Conservation (phyloP, 2,888 invertebrate species). For the Himalopsyche tibetana region DNA sequence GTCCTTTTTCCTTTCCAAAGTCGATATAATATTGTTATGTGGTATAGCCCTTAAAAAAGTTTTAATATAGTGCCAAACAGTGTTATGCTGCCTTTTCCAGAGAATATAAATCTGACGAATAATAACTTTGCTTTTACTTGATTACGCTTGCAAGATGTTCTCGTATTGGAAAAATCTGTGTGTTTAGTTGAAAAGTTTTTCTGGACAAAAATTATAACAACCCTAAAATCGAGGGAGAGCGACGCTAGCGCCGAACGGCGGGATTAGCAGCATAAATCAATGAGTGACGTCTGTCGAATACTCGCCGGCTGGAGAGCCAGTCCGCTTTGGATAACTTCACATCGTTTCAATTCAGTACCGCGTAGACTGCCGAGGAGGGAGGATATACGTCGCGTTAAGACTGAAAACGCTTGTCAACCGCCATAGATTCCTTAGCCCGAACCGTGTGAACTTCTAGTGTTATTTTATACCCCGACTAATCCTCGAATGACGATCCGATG, state of each 20-base stretch:
- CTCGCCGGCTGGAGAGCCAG: conserved; percentile 42
- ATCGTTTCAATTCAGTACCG: conserved; percentile 55
- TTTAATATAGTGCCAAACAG: too few relatives aligned
- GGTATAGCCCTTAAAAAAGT: too few relatives aligned
- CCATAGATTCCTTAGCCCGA: conserved; percentile 47
- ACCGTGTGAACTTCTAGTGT: conserved; percentile 43
- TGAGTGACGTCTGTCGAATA: conserved; percentile 59
- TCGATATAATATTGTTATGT: too few relatives aligned
- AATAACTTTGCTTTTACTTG: conserved; percentile 6
- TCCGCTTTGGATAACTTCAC: conserved; percentile 30
- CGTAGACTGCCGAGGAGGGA: conserved; percentile 50
- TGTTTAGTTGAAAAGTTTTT: not conserved
- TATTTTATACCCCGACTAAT: conserved; percentile 42
- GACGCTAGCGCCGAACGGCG: conserved; percentile 55
- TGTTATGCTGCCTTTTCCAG: not conserved
- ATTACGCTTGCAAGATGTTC: not conserved
- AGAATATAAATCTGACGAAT: not conserved
- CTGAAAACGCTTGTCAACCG: conserved; percentile 50
- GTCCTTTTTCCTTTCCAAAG: too few relatives aligned
- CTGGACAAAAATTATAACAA: not conserved
- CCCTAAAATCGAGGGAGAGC: conserved; percentile 31
- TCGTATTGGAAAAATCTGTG: conserved; percentile 9
- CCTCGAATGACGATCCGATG: conserved; percentile 47
- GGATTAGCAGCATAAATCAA: conserved; percentile 59
- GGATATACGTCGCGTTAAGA: conserved; percentile 39